Conservation (phyloP, 1,140 invertebrate species). For the Drusus annulatus region DNA sequence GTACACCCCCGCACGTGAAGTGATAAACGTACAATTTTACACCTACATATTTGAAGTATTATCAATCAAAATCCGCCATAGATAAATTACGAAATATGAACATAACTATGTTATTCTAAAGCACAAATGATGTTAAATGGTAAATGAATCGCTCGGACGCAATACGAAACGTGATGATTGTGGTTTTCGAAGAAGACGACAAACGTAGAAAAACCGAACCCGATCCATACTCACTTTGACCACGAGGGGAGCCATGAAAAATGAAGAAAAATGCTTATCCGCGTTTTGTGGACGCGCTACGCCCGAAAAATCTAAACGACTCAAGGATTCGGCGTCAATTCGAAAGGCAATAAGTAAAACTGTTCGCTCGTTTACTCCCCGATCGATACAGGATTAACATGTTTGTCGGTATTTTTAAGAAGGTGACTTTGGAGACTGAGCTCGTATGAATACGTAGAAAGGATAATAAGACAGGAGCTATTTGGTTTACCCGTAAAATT, state of each 20-base stretch:
- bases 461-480: slow-evolving; percentile 15
- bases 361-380: not conserved
- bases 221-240: slow-evolving; percentile 3
- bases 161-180: slow-evolving; percentile 27
- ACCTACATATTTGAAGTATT: too few relatives aligned
- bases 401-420: not conserved
- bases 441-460: slow-evolving; percentile 19
- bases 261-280: slow-evolving; percentile 40
- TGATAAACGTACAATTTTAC: too few relatives aligned
- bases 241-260: slow-evolving; percentile 29
- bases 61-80: too few relatives aligned
- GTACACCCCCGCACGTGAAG: too few relatives aligned
- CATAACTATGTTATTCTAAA: too few relatives aligned
- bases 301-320: slow-evolving; percentile 1
- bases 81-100: too few relatives aligned
- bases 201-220: slow-evolving; percentile 1
- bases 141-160: not conserved
- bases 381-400: not conserved
- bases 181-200: not conserved
- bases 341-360: slow-evolving; percentile 10
- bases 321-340: not conserved
- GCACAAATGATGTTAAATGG: not conserved
- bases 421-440: not conserved
- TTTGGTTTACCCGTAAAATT: slow-evolving; percentile 31
- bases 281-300: slow-evolving; percentile 2